Base-by-base conservation (phyloP, 2,113 vertebrate species). In the Ahaetulla prasina region DNA sequence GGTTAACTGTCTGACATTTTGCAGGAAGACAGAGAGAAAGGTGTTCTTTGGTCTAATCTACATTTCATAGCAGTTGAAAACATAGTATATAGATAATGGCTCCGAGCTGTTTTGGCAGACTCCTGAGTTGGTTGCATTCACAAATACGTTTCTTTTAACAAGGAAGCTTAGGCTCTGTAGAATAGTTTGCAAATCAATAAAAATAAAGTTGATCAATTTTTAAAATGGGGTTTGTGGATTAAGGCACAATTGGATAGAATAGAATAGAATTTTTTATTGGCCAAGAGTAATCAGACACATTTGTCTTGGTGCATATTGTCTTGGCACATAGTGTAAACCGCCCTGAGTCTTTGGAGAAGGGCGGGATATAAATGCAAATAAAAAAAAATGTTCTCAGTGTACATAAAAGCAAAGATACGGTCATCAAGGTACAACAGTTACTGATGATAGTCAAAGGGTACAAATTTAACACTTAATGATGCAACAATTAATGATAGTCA, bases 1-100 rank as follows among this genome's bases (percentile, higher is more conserved):
- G 60, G 55, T 85, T 92, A 86, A 89, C 30, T 0, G n/a, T 50
- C 55, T 93, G 88, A 85, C 89, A 93, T 49, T 63, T 84, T 74
- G 25, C 3, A 52, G 88, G 8, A 18, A 49, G 23, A 43, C 47
- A 11, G 16, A n/a, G 27, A 89, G 53, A 25, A 47, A 2, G 49
- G 54, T 88, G 74, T 35, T 93, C 2, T 52, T 45, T 25, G 9
- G 87, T 87, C 54, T 90, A 74, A 89, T 22, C 47, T 91, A 45
- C 87, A 92, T 89, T 80, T 60, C 53, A 14, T 18, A 57, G 23
- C 10, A 16, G 20, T 9, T 68, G 35, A 52, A 50, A 60, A 60
- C 23, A 11, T 11, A 47, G 16, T 22, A 35, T 35, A 53, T 45
- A 84, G 87, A n/a, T 23, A 12, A 27, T 55, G 74, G 45, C 74